phyloP scores from a whole-genome alignment of 2,888 invertebrate genomes.

The Acronicta leporina region DNA sequence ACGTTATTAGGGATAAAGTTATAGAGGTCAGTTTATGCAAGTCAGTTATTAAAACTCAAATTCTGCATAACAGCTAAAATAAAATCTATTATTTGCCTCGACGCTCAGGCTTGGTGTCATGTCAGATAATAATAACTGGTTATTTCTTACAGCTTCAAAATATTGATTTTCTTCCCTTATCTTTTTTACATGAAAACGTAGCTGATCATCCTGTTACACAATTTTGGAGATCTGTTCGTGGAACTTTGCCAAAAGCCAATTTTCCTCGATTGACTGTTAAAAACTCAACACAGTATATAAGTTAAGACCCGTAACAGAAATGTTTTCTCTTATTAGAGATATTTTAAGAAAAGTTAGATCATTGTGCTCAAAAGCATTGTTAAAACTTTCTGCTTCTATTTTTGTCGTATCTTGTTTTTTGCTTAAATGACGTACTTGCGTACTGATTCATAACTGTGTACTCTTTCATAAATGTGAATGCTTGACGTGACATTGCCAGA shows the following conservation, averaged over 20 bases:
- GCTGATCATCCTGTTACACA: constrained; percentile 7
- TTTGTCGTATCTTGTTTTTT: background rate
- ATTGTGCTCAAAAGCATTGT: constrained; percentile 7
- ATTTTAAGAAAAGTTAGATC: constrained; percentile 20
- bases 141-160: too few species aligned
- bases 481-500: too few species aligned
- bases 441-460: background rate
- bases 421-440: background rate
- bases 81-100: too few species aligned
- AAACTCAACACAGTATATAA: constrained; percentile 42
- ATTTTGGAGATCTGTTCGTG: constrained; percentile 38
- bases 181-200: too few species aligned
- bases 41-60: too few species aligned
- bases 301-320: constrained; percentile 30
- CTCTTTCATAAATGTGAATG: background rate
- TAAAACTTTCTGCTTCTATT: background rate
- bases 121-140: too few species aligned
- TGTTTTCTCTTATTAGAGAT: constrained; percentile 19
- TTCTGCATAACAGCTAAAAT: too few species aligned
- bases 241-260: constrained; percentile 50
- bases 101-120: too few species aligned
- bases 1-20: too few species aligned
- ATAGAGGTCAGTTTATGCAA: too few species aligned
- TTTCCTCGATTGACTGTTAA: constrained; percentile 48
- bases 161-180: too few species aligned